Base-by-base conservation (phyloP, 92 coral and sea anemone species). In the Heteractis magnifica region DNA sequence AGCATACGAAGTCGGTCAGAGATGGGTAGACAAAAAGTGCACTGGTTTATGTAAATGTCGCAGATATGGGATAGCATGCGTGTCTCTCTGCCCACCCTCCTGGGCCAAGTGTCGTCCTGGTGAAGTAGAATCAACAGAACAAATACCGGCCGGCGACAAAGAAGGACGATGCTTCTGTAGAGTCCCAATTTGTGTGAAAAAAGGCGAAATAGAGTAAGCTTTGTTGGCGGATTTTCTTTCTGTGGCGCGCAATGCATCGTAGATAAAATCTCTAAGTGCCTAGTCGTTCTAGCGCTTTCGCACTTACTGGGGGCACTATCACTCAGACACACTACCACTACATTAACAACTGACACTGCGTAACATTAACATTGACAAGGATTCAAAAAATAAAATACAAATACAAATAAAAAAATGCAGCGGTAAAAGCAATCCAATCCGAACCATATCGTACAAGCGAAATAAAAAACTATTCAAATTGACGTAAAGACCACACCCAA, bases 41-140 rank as follows among this genome's bases (percentile, higher is more conserved):
- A 70, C 79, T 10, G 88, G 75, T 7, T 19, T 44, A 4, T 88
- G 91, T 70, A 74, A 82, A 23, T 88, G 91, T 26, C 23, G 79
- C n/a, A 11, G 48, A 11, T 52, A 49, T 41, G 88, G 86, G 4
- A 49, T 65, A 7, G 56, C 75, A 49, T 88, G 91, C 51, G 83
- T 84, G 3, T 80, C 88, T 13, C 68, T 88, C 44, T 88, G 91
- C 52, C 91, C 91, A 10, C 91, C 91, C 18, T 13, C 51, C 16
- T 84, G 59, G 71, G 88, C 82, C 16, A 41, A 8, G 8, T 88
- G 91, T 50, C 79, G 79, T 4, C 75, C 79, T 34, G 80, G 82
- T 71, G 81, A 88, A 70, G 52, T 53, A 10, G 72, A 76, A 41
- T 58, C 70, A 16, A 76, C 75, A 0, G 76, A 60, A 48, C 72